phyloP scores from a whole-genome alignment of 2,113 vertebrate genomes.

The Vidua chalybeata region DNA sequence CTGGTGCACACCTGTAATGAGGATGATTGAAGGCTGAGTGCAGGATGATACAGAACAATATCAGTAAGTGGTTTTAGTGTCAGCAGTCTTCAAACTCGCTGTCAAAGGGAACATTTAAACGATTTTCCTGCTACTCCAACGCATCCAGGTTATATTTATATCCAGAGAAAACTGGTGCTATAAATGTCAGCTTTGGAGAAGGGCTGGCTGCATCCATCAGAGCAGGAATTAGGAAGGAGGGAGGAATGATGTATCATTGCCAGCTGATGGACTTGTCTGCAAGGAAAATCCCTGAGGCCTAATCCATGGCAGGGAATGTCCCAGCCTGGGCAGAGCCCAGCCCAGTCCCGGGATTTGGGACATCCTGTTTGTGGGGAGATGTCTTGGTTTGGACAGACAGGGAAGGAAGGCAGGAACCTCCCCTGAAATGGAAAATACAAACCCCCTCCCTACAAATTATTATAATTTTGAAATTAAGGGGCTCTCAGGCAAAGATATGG shows the following conservation, averaged over 20 bases:
- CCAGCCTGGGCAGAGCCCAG: not conserved
- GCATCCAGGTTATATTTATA: conserved; percentile 70
- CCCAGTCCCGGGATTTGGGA: not conserved
- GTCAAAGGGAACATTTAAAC: conserved; percentile 73
- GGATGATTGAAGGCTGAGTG: conserved; percentile 59
- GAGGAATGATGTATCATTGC: conserved; percentile 35
- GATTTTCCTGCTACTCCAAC: conserved; percentile 69
- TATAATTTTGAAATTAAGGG: not conserved
- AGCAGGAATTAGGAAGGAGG: conserved; percentile 50
- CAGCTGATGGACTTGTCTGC: conserved; percentile 8
- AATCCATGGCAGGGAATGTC: not conserved
- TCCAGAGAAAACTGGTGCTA: conserved; percentile 58
- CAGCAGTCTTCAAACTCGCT: conserved; percentile 69
- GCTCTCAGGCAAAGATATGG: not conserved
- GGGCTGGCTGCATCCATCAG: conserved; percentile 65
- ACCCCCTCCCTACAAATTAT: not conserved
- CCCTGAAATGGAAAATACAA: not conserved
- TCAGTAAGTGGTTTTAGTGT: conserved; percentile 71
- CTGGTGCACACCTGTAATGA: conserved; percentile 17
- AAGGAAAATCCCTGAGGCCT: not conserved
- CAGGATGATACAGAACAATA: conserved; percentile 66
- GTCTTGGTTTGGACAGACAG: not conserved
- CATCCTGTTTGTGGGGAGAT: no score
- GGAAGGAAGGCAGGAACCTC: not conserved
- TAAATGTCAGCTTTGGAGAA: conserved; percentile 67